Conservation (phyloP, 2,888 invertebrate genomes). For the Anoplius nigerrimus region DNA sequence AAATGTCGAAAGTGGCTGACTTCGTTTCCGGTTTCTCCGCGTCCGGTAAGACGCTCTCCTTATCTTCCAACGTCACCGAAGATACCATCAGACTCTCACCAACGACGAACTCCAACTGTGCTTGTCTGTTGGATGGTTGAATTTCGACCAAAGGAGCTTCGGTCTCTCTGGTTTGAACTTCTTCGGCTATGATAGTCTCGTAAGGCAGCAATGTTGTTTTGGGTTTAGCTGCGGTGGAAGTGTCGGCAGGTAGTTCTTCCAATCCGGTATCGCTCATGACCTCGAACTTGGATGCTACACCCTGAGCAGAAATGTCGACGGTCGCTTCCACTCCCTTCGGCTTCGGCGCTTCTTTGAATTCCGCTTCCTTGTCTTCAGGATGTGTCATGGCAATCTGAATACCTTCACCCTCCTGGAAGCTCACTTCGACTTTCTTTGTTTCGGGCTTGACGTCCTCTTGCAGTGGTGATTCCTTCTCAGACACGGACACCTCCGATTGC, state of each 20-base stretch:
- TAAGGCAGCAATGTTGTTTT: conserved; percentile 62
- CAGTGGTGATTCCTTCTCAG: conserved; percentile 77
- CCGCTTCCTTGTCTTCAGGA: conserved; percentile 70
- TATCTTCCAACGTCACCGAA: conserved; percentile 61
- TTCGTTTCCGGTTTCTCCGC: conserved; percentile 64
- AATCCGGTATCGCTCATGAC: conserved; percentile 60
- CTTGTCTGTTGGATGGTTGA: conserved; percentile 76
- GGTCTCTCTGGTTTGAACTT: conserved; percentile 65
- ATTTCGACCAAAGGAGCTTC: conserved; percentile 74
- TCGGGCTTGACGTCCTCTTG: conserved; percentile 76
- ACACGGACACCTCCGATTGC: conserved; percentile 74
- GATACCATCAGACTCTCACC: conserved; percentile 66
- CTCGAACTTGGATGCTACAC: conserved; percentile 65
- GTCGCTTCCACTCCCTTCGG: conserved; percentile 61
- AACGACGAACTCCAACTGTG: conserved; percentile 70
- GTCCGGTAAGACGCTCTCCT: conserved; percentile 59
- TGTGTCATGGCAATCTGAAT: conserved; percentile 77
- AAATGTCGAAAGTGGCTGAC: conserved; percentile 70
- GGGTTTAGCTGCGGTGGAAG: conserved; percentile 53
- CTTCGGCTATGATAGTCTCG: conserved; percentile 64
- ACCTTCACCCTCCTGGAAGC: conserved; percentile 78
- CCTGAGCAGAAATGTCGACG: conserved; percentile 63
- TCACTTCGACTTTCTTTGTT: conserved; percentile 76
- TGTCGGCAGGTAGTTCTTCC: conserved; percentile 50
- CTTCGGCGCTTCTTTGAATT: conserved; percentile 49